Evolutionary conservation across 2,113 vertebrate species (phyloP), one percentile per base, ranked within the genome.

Genomic region (Brachypodius melanocephalos): DNA sequence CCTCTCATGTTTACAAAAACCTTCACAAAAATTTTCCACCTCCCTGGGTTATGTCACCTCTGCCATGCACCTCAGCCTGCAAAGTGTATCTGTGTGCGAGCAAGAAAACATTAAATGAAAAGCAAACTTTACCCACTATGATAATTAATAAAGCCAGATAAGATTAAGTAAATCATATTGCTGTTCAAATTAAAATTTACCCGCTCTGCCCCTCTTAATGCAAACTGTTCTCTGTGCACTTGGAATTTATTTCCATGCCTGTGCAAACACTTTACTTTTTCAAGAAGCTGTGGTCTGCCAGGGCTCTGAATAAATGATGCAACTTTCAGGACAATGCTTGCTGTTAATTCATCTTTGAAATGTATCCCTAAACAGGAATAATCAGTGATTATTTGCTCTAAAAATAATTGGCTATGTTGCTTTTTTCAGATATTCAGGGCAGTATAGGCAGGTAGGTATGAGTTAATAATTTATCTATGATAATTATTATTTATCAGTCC

Each of bases 81-180:
- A 61, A 52, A 80, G 40, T 20, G 15, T 59, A 86, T 77, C 75
- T 90, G 2, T 59, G 46, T 51, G 54, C 76, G 68, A 90, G 36
- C 7, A 40, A 80, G 48, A 83, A 90, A 92, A 85, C 36, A 45
- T 80, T 79, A 88, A 94, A 88, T 49, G 76, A 61, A 91, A 96
- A 75, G 71, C 68, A 96, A 95, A 93, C 51, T 88, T 85, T 29
- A 42, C 68, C 72, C 86, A 52, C 17, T 71, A 43, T 81, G 85
- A 83, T 90, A 91, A 71, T 69, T 69, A 78, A 45, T 63, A 88
- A 88, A 95, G 61, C 31, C 52, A 93, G 85, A 95, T 95, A 95
- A 96, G 88, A 91, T 71, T 78, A 31, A 51, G 42, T 66, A 81
- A 93, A 88, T 40, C 38, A 34, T 40, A 65, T 58, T 86, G 91